phyloP scores from a whole-genome alignment of 2,888 invertebrate genomes.

The Melipona bicolor region DNA sequence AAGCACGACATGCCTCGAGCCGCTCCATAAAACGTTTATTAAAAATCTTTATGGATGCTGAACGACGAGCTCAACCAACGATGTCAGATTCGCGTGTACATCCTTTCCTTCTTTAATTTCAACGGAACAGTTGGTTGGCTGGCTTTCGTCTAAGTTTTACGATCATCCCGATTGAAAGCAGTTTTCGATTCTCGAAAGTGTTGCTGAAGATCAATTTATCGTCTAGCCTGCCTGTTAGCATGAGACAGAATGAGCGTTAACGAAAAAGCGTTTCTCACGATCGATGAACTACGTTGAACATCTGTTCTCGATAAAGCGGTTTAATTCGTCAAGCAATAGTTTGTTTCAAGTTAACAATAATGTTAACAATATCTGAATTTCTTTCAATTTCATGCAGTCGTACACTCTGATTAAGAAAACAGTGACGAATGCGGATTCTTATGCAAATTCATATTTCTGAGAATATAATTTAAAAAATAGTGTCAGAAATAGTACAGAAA shows the following conservation, averaged over 20 bases:
- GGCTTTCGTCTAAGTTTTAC: slow-evolving; percentile 33
- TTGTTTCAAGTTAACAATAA: too few species aligned
- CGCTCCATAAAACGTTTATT: not conserved
- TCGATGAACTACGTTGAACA: not conserved
- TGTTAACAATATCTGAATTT: too few species aligned
- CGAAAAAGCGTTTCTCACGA: not conserved
- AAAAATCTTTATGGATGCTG: not conserved
- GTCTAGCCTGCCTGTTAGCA: not conserved
- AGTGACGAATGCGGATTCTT: too few species aligned
- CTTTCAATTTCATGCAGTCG: too few species aligned
- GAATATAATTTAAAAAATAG: too few species aligned
- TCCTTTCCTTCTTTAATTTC: not conserved
- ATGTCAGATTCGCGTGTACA: not conserved
- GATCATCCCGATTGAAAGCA: slow-evolving; percentile 28
- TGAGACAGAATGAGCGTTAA: slow-evolving; percentile 15
- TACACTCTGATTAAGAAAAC: too few species aligned
- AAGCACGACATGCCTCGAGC: not conserved
- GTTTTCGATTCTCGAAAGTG: slow-evolving; percentile 1
- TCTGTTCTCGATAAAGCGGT: not conserved
- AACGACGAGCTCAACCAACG: not conserved
- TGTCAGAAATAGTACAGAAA: too few species aligned
- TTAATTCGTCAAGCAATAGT: too few species aligned
- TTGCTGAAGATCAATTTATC: slow-evolving; percentile 7
- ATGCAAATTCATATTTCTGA: too few species aligned
- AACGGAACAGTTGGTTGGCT: slow-evolving; percentile 14